phyloP scores from a whole-genome alignment of 1,140 invertebrate genomes.

The Drosophila athabasca region DNA sequence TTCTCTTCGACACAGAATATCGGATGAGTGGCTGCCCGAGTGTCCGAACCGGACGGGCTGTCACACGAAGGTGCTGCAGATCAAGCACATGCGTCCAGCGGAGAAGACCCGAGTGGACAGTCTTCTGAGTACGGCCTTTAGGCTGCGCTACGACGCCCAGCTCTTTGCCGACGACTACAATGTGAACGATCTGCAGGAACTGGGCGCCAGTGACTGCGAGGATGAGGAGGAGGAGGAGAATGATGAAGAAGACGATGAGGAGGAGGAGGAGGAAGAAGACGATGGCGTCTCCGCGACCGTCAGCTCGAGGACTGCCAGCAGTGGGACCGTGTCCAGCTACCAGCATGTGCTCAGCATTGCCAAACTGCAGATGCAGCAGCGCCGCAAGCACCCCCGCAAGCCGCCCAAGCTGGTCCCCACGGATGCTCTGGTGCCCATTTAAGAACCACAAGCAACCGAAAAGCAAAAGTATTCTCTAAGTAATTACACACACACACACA shows the following conservation, averaged over 20 bases:
- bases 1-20: conserved; percentile 49
- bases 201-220: conserved; percentile 46
- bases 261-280: conserved; percentile 67
- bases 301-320: conserved; percentile 52
- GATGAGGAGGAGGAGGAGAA: conserved; percentile 36
- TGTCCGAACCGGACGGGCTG: conserved; percentile 54
- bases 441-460: conserved; percentile 13
- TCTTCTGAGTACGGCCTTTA: conserved; percentile 70
- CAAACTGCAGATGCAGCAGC: conserved; percentile 76
- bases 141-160: conserved; percentile 74
- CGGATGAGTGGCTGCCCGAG: conserved; percentile 80
- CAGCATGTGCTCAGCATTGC: conserved; percentile 78
- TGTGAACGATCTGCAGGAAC: conserved; percentile 52
- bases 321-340: conserved; percentile 75
- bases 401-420: conserved; percentile 63
- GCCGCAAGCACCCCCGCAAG: conserved; percentile 76
- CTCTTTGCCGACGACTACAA: conserved; percentile 74
- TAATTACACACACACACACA: conserved; percentile 29
- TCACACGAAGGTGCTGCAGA: conserved; percentile 76
- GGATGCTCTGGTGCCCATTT: conserved; percentile 67
- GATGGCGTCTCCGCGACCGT: conserved; percentile 47
- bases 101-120: conserved; percentile 78
- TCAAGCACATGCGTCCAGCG: conserved; percentile 76
- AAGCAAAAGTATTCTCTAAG: conserved; percentile 62
- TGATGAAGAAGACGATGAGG: conserved; percentile 46